Conservation (phyloP, 1,140 invertebrate genomes). For the Leptopilina boulardi region DNA sequence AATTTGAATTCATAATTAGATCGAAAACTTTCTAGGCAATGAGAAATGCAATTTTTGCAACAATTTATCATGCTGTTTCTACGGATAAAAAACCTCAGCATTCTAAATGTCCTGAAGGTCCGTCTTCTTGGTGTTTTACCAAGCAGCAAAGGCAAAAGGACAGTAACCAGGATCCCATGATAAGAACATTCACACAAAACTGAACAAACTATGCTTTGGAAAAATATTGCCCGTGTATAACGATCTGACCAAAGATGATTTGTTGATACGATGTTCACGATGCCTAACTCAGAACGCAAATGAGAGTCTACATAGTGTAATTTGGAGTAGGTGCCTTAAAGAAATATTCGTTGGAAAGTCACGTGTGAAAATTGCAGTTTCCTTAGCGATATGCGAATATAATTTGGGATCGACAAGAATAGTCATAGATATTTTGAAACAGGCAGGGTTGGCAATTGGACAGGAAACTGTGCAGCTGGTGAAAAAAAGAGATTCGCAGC, state of each 20-base stretch:
- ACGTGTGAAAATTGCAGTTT: conserved; percentile 31
- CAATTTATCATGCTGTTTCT: background rate
- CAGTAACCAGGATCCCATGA: background rate
- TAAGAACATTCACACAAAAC: too few relatives aligned
- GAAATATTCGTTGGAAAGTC: conserved; percentile 36
- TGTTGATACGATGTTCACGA: conserved; percentile 35
- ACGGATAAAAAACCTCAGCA: background rate
- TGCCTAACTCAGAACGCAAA: conserved; percentile 47
- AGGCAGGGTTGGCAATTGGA: background rate
- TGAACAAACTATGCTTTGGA: background rate
- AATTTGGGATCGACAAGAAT: conserved; percentile 32
- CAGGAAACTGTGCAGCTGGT: background rate
- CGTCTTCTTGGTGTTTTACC: conserved; percentile 7
- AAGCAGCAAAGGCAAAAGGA: conserved; percentile 11
- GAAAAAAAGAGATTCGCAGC: conserved; percentile 2
- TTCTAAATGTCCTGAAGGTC: conserved; percentile 7
- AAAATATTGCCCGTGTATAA: conserved; percentile 12
- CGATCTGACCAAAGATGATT: conserved; percentile 8
- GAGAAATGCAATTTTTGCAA: background rate
- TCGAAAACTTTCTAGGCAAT: background rate
- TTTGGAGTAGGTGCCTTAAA: too few relatives aligned
- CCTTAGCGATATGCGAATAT: conserved; percentile 31
- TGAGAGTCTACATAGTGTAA: conserved; percentile 45
- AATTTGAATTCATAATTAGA: background rate
- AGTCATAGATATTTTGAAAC: conserved; percentile 15